These are phyloP conservation scores for Yasuhikotakia modesta DNA, from an alignment of 2,797 vertebrate species.

Conservation along the genomic window DNA sequence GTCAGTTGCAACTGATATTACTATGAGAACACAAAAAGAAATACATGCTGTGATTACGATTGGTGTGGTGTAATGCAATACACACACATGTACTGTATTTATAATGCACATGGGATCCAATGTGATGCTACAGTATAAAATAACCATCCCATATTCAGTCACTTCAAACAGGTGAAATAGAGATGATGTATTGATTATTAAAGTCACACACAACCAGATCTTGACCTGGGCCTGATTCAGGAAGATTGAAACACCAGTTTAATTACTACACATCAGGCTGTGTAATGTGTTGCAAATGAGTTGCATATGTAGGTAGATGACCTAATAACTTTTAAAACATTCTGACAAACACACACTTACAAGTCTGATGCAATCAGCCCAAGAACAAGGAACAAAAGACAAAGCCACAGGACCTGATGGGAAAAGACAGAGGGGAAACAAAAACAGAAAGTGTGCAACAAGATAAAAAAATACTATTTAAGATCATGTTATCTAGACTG, in stretches of 20 bases:
- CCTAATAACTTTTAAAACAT: neutral
- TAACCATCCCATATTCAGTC: neutral
- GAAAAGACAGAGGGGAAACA: constrained; percentile 2
- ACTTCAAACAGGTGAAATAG: no score
- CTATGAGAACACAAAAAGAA: neutral
- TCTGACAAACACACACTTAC: constrained; percentile 78
- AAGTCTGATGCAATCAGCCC: constrained; percentile 89
- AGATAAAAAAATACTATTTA: neutral
- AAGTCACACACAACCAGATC: neutral
- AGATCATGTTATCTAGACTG: neutral
- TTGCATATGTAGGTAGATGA: neutral
- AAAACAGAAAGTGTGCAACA: neutral
- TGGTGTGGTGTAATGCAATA: neutral
- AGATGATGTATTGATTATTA: neutral
- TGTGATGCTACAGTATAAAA: neutral
- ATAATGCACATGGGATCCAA: neutral
- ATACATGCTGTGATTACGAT: neutral
- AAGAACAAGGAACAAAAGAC: constrained; percentile 88
- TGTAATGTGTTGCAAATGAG: neutral
- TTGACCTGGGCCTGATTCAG: neutral
- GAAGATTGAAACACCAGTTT: neutral
- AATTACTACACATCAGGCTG: neutral
- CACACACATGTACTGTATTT: neutral
- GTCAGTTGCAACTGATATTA: neutral
- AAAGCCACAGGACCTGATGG: constrained; percentile 87